phyloP scores from a whole-genome alignment of 1,140 invertebrate genomes.

The Rhysida immarginata region DNA sequence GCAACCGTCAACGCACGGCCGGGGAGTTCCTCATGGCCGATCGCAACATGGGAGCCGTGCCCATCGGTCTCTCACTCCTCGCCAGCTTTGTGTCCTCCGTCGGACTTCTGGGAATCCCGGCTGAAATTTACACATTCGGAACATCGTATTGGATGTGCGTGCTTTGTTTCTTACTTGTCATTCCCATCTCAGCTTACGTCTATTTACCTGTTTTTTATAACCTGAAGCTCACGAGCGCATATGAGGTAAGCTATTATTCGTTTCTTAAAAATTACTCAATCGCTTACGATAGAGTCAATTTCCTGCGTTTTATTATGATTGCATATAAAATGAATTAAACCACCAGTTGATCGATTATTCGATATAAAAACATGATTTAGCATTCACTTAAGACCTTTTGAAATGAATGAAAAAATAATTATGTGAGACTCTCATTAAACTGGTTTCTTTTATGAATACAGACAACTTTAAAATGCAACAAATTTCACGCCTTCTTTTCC shows the following conservation, averaged over 20 bases:
- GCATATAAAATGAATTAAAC: too few species aligned
- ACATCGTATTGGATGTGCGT: slow-evolving; percentile 62
- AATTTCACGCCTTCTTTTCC: too few species aligned
- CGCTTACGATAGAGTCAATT: too few species aligned
- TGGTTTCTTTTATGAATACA: too few species aligned
- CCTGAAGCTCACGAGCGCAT: slow-evolving; percentile 67
- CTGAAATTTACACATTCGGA: slow-evolving; percentile 68
- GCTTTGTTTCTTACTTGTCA: slow-evolving; percentile 55
- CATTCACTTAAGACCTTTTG: too few species aligned
- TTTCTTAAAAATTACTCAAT: too few species aligned
- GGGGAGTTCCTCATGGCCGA: slow-evolving; percentile 71
- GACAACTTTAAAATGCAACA: too few species aligned
- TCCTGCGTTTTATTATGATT: too few species aligned
- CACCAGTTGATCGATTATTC: too few species aligned
- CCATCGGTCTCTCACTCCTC: slow-evolving; percentile 73
- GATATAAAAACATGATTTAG: too few species aligned
- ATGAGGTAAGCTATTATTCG: slow-evolving; percentile 72
- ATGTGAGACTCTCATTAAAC: too few species aligned
- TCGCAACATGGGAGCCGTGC: slow-evolving; percentile 53
- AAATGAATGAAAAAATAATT: too few species aligned
- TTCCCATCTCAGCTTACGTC: slow-evolving; percentile 60
- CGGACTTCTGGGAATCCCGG: slow-evolving; percentile 71
- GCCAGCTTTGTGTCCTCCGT: slow-evolving; percentile 91
- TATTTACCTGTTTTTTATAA: slow-evolving; percentile 84
- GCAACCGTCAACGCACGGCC: slow-evolving; percentile 67